Evolutionary conservation across 2,888 invertebrate genomes (phyloP).

Genomic region (Xestia ashworthii): DNA sequence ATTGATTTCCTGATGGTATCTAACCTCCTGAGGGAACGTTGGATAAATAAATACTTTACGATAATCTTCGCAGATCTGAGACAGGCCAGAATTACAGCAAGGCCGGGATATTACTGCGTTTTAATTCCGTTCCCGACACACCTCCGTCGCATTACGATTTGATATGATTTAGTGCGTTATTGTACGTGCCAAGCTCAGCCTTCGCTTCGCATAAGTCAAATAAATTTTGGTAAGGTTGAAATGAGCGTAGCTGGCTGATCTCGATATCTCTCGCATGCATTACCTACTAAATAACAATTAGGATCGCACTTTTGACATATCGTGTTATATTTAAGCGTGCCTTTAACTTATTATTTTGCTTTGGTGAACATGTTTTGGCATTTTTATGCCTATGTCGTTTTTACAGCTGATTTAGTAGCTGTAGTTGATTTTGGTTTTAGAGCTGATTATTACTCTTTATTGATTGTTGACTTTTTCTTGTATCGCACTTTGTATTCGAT

Average conservation of each 20-base stretch:
- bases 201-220: constrained; percentile 78
- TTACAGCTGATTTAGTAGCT: neutral
- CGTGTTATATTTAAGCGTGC: constrained; percentile 70
- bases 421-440: neutral
- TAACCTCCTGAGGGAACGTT: constrained; percentile 86
- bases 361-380: constrained; percentile 64
- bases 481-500: neutral
- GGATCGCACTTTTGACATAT: constrained; percentile 76
- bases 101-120: constrained; percentile 88
- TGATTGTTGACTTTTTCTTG: constrained; percentile 47
- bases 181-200: constrained; percentile 76
- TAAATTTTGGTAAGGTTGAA: constrained; percentile 80
- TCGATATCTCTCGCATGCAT: constrained; percentile 77
- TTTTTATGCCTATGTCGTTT: constrained; percentile 51
- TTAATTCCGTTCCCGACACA: constrained; percentile 87
- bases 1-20: constrained; percentile 90
- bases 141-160: constrained; percentile 86
- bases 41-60: constrained; percentile 90
- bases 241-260: constrained; percentile 79
- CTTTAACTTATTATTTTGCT: constrained; percentile 60
- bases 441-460: constrained; percentile 41
- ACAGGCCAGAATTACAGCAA: constrained; percentile 87
- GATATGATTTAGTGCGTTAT: constrained; percentile 87
- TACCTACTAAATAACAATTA: constrained; percentile 86
- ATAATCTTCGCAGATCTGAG: constrained; percentile 87